phyloP scores from a whole-genome alignment of 2,888 invertebrate genomes.

The Ceraclea dissimilis region DNA sequence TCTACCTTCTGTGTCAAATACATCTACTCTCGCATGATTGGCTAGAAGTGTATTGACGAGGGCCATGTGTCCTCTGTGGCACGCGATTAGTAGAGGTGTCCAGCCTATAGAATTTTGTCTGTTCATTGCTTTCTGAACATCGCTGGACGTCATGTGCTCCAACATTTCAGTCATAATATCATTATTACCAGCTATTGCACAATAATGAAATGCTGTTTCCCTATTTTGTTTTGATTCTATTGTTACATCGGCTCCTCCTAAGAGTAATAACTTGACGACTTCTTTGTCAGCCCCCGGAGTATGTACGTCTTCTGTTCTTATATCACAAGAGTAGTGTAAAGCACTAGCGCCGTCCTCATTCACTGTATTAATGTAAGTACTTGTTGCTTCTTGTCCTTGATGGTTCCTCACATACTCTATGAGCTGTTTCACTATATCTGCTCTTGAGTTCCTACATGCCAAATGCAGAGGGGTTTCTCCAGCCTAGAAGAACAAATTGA shows the following conservation, averaged over 20 bases:
- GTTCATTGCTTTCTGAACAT: slow-evolving; percentile 90
- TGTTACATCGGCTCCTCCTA: slow-evolving; percentile 86
- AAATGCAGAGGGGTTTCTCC: slow-evolving; percentile 96
- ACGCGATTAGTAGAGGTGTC: slow-evolving; percentile 95
- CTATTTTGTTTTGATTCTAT: slow-evolving; percentile 76
- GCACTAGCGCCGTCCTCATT: slow-evolving; percentile 92
- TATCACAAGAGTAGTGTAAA: slow-evolving; percentile 89
- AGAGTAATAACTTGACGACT: slow-evolving; percentile 80
- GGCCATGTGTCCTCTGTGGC: slow-evolving; percentile 91
- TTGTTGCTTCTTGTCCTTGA: slow-evolving; percentile 69
- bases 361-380: slow-evolving; percentile 78
- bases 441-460: slow-evolving; percentile 79
- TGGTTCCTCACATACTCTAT: slow-evolving; percentile 74
- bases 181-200: slow-evolving; percentile 92
- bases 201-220: slow-evolving; percentile 94
- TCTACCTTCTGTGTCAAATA: slow-evolving; percentile 93
- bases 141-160: slow-evolving; percentile 78
- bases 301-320: slow-evolving; percentile 72
- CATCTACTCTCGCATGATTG: slow-evolving; percentile 96
- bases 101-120: slow-evolving; percentile 91
- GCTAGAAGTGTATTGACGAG: slow-evolving; percentile 82
- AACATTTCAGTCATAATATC: slow-evolving; percentile 93
- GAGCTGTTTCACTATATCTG: slow-evolving; percentile 79
- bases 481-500: slow-evolving; percentile 51
- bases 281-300: slow-evolving; percentile 71